Evolutionary conservation across 2,797 vertebrate species (phyloP), one percentile per base, ranked within the genome.

Genomic region (Perodicticus potto): DNA sequence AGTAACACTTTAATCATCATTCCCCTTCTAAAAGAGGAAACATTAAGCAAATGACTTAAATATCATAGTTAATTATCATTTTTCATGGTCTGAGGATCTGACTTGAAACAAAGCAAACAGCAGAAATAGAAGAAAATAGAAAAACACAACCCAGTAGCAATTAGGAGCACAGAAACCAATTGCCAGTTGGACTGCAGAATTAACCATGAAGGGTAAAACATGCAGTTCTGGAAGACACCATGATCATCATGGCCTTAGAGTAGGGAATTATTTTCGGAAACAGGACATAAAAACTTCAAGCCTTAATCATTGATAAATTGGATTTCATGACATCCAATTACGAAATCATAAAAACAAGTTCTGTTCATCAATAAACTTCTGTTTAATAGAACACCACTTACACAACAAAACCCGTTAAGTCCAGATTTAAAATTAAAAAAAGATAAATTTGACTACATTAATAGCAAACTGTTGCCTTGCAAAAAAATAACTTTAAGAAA

Each of bases 81-180:
- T 96, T 92, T 92, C 22, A 72, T 16, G 59, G 67, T 94, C 83
- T 77, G 43, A 84, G 65, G 82, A 67, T 80, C 92, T 59, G 37
- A 90, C 86, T 93, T 93, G 89, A 96, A 95, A 86, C 67, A 94
- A 96, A 95, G 65, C 65, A 74, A 40, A 73, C 20, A 87, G 45
- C 74, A 94, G 82, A 96, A 93, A 88, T 86, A 69, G 93, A 70
- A 69, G 67, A 34, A 34, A 72, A 85, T 17, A 76, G 74, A 37
- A 69, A 86, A 89, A 95, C 83, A 89, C 43, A 81, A 70, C 57
- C 74, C 55, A 61, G 8, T 67, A 70, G 55, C 74, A 93, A 77
- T 92, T 94, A 95, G 85, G 43, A 82, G 76, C 61, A 73, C 37
- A 77, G 61, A 91, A 67, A 80, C 57, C 29, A 92, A 84, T 77